These are phyloP conservation scores for Moxostoma hubbsi DNA, from an alignment of 2,797 vertebrate genomes.

Conservation along the genomic window DNA sequence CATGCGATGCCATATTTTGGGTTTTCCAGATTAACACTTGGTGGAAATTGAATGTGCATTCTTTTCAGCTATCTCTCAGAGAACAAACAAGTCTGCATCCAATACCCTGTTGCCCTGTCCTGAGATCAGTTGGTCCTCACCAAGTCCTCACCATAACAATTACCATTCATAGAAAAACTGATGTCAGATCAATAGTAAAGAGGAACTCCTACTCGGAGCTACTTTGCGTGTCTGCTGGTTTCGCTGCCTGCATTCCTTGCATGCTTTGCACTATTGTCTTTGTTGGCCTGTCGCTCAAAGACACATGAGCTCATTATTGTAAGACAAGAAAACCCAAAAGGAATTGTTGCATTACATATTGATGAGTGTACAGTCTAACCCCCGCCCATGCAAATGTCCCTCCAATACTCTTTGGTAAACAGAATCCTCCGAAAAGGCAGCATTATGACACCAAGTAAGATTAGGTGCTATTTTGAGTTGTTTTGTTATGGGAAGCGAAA, in stretches of 20 bases:
- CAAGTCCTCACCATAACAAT: background rate
- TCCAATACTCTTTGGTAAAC: too few relatives aligned
- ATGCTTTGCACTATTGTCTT: constrained; percentile 66
- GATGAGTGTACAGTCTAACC: constrained; percentile 24
- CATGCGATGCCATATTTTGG: background rate
- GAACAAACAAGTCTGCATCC: background rate
- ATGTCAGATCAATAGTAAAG: constrained; percentile 27
- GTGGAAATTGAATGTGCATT: background rate
- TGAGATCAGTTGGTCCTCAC: constrained; percentile 21
- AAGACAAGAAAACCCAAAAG: constrained; percentile 37
- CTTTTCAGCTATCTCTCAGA: background rate
- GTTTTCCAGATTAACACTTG: background rate
- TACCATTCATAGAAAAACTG: background rate
- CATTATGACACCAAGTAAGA: background rate
- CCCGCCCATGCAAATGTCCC: constrained; percentile 9
- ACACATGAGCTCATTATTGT: constrained; percentile 61
- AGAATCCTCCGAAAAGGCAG: background rate
- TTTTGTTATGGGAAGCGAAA: background rate
- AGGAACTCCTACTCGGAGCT: background rate
- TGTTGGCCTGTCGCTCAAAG: constrained; percentile 23
- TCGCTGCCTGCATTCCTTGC: constrained; percentile 77
- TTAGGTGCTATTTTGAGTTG: background rate
- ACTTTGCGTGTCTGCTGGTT: constrained; percentile 66
- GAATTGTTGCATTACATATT: constrained; percentile 47
- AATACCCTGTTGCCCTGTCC: background rate